Base-by-base conservation (phyloP, 2,888 invertebrate genomes). In the Netelia melanura region DNA sequence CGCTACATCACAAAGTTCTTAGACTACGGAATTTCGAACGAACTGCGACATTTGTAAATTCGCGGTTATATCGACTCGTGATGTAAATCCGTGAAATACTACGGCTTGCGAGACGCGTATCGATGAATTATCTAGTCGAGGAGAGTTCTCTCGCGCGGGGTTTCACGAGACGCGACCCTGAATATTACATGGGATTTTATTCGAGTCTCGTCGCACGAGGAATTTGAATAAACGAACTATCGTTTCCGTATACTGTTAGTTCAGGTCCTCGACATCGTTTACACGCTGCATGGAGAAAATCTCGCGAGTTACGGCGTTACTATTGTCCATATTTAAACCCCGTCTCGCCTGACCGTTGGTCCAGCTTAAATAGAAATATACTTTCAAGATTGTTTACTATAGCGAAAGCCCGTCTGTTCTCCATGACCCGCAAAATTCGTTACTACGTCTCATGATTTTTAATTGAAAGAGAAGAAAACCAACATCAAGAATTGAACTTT, bases 191-290 rank as follows among this genome's bases (percentile, higher is more conserved):
- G 56, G 14, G 48, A 70, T 78, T 67, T 62, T 52, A 80, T 84
- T 84, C 71, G 38, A 58, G 70, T 76, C 71, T 64, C 71, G 80
- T 67, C 11, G 44, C 65, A 14, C 30, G 72, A 30, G 58, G 71
- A 80, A 80, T 84, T 80, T 84, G 76, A 84, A 84, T 84, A 76
- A 84, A 80, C 83, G 70, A 68, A 52, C 30, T 43, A 64, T 62
- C 52, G 65, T 72, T 81, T 72, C 81, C 81, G 84, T 17, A 23
- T 58, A 58, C 56, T 38, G 38, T 65, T 43, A 14, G 72, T 25
- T 38, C 17, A 48, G 81, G 72, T 84, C 81, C 84, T 84, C 84
- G 84, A 81, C 81, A 84, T 72, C 77, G 62, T 81, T 84, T 64
- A 14, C 71, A 25, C 70, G 48, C 6, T 14, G 10, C n/a, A 17